Percentiles rank a stretch among this genome's conserved stretches.
phyloP scores from a whole-genome alignment of 2,113 vertebrate species.

The Corythaeola cristata region DNA sequence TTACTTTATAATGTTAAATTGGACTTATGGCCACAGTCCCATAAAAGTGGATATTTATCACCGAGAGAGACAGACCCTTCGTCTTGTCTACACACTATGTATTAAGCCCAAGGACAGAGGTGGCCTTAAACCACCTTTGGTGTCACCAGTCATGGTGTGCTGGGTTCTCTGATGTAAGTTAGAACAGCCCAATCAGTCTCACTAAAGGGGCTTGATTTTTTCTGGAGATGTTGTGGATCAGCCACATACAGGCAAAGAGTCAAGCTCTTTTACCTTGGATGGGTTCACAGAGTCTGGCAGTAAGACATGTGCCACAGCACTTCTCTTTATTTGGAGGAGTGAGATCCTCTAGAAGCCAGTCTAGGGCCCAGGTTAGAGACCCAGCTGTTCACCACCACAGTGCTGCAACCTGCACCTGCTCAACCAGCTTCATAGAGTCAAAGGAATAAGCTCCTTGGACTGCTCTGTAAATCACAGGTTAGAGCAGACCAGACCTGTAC shows the following conservation, averaged over 20 bases:
- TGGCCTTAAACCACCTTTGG: neutral
- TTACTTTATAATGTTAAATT: slow-evolving; percentile 31
- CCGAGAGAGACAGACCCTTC: neutral
- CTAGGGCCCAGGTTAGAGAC: neutral
- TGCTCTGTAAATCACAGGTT: neutral
- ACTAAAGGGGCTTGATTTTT: neutral
- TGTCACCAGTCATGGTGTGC: neutral
- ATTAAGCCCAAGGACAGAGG: slow-evolving; percentile 4
- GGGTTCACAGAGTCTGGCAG: neutral
- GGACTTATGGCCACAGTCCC: neutral
- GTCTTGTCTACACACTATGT: neutral
- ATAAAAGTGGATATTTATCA: slow-evolving; percentile 6
- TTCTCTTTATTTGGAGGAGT: neutral
- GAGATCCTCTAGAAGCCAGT: neutral
- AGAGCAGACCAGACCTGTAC: neutral
- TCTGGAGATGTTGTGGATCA: neutral
- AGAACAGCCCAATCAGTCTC: neutral
- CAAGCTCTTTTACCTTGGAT: neutral
- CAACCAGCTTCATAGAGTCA: neutral
- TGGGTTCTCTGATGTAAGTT: neutral
- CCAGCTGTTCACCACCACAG: neutral
- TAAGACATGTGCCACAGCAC: neutral
- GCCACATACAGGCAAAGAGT: neutral
- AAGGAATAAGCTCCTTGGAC: neutral
- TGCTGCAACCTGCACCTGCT: neutral